Conservation (phyloP, 2,113 vertebrate species). For the Cygnus atratus region DNA sequence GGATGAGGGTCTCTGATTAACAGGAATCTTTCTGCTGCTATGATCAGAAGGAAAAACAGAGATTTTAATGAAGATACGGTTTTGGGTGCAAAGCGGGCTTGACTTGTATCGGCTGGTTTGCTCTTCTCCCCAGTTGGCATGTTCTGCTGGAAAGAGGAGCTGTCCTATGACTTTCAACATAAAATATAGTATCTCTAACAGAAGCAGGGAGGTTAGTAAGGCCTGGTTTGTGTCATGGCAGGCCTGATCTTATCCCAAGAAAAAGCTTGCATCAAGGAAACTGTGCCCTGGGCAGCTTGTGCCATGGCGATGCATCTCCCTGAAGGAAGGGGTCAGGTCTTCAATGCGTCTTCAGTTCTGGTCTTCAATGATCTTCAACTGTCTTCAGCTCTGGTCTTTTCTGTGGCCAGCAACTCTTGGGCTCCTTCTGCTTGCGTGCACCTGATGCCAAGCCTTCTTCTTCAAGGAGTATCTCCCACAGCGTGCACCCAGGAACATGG, state of each 20-base stretch:
- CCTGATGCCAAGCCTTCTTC: neutral
- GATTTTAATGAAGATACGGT: neutral
- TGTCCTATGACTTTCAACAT: neutral
- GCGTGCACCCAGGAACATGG: neutral
- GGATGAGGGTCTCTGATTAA: neutral
- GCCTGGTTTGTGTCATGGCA: neutral
- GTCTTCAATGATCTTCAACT: too few relatives aligned
- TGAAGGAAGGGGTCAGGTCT: neutral
- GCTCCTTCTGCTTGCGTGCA: neutral
- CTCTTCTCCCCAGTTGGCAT: neutral
- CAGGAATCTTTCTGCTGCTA: neutral
- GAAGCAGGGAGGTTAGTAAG: neutral
- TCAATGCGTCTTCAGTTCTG: neutral
- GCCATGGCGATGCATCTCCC: rapidly evolving
- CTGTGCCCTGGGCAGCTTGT: neutral
- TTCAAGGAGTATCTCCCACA: neutral
- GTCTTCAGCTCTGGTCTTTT: neutral
- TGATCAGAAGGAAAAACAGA: neutral
- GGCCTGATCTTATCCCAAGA: neutral
- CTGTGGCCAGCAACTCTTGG: neutral
- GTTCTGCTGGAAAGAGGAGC: neutral
- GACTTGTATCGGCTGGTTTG: neutral
- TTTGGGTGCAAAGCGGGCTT: neutral
- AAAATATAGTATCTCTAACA: neutral
- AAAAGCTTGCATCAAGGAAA: neutral